phyloP scores from a whole-genome alignment of 1,140 invertebrate species.

The Aphidius ervi region DNA sequence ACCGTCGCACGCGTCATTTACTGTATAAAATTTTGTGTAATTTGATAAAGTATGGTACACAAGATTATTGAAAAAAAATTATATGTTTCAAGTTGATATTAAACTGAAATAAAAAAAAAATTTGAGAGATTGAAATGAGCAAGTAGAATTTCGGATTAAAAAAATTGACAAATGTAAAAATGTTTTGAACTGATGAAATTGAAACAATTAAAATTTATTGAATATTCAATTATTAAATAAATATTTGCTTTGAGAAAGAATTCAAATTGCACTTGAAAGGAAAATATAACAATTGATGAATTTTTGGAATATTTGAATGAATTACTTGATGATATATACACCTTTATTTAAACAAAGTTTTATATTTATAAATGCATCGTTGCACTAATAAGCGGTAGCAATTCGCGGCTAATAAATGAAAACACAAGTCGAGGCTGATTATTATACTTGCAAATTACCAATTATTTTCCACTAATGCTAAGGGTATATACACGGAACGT shows the following conservation, averaged over 20 bases:
- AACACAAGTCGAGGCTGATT: constrained; percentile 30
- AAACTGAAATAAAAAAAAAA: no score
- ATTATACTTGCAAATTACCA: constrained; percentile 47
- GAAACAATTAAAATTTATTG: no score
- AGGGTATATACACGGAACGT: constrained; percentile 17
- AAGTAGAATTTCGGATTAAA: no score
- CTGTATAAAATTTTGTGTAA: neutral
- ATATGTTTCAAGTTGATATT: neutral
- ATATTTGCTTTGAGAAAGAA: no score
- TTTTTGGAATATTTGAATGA: neutral
- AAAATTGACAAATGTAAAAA: no score
- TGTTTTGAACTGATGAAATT: no score
- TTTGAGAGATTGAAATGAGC: no score
- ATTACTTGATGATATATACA: neutral
- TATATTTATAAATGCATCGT: constrained; percentile 34
- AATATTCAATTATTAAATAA: no score
- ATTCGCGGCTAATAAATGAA: constrained; percentile 45
- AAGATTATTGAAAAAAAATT: no score
- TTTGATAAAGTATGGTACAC: neutral
- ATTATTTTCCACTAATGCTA: constrained; percentile 31
- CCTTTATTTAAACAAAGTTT: no score
- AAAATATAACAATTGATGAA: neutral
- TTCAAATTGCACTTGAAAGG: no score
- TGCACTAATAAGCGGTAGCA: constrained; percentile 40
- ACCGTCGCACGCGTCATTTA: constrained; percentile 16